Percentiles rank a stretch among this genome's conserved stretches.
Evolutionary conservation across 2,113 vertebrate species (phyloP).

Genomic region (Rhinolophus ferrumequinum): DNA sequence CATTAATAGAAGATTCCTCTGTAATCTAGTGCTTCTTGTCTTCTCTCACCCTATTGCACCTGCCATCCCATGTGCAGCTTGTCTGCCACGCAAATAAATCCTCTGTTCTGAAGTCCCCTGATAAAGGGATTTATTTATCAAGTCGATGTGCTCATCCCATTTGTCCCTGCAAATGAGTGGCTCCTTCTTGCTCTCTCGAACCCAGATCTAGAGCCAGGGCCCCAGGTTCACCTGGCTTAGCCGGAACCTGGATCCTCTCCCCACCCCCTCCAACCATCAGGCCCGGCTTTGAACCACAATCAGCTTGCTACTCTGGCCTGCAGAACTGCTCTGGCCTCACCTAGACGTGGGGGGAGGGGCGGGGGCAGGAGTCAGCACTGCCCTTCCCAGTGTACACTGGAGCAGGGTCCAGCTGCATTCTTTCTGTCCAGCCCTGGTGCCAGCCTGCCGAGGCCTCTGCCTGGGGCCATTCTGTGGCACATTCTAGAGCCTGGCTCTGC

Average conservation of each 20-base stretch:
- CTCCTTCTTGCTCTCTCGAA: neutral
- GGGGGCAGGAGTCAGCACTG: neutral
- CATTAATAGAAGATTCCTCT: constrained; percentile 39
- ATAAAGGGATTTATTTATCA: constrained; percentile 52
- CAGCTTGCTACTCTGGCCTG: neutral
- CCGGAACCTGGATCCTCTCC: neutral
- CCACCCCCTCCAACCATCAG: neutral
- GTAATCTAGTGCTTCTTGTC: neutral
- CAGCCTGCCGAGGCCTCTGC: constrained; percentile 52
- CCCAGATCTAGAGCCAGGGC: neutral
- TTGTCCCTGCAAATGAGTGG: neutral
- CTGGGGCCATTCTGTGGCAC: constrained; percentile 56
- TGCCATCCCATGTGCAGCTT: neutral
- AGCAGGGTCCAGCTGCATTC: constrained; percentile 41
- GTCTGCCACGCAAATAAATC: neutral
- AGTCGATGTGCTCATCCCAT: neutral
- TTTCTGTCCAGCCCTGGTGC: constrained; percentile 62
- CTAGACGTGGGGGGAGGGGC: neutral
- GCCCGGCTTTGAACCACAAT: constrained; percentile 14
- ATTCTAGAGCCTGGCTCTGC: constrained; percentile 44
- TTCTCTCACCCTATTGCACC: neutral
- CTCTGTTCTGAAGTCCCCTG: constrained; percentile 30
- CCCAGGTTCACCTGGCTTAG: neutral
- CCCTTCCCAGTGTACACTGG: constrained; percentile 36
- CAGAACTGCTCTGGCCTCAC: neutral